Percentiles rank a stretch among this genome's conserved stretches.
Conservation (phyloP, 2,113 vertebrate genomes). For the Zosterops pallidus region DNA sequence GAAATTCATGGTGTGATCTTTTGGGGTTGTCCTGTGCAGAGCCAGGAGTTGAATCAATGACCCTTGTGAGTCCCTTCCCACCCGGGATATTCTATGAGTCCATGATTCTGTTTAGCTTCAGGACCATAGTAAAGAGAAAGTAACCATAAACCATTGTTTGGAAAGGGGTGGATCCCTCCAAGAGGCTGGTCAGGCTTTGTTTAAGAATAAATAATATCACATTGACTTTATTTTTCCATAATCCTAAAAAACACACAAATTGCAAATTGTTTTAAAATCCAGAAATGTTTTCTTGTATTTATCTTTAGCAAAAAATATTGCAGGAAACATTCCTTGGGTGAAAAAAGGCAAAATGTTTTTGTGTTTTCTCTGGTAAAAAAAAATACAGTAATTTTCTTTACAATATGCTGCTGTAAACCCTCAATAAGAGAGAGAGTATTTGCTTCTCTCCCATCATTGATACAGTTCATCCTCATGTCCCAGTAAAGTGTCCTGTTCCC, state of each 20-base stretch:
- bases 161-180: neutral
- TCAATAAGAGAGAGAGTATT: neutral
- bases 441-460: neutral
- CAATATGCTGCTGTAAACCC: neutral
- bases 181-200: neutral
- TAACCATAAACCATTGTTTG: neutral
- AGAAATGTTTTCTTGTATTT: neutral
- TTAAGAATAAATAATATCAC: neutral
- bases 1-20: neutral
- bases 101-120: neutral
- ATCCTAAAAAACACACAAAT: neutral
- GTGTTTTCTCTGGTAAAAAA: neutral
- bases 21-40: neutral
- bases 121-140: neutral
- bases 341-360: neutral
- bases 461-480: neutral
- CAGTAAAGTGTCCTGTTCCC: neutral
- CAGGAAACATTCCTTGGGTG: neutral
- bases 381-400: neutral
- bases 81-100: neutral
- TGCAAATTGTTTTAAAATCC: neutral
- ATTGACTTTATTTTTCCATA: neutral
- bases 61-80: neutral
- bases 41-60: neutral
- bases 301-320: neutral